Evolutionary conservation across 2,888 invertebrate genomes (phyloP).

Genomic region (Cantharis lateralis): DNA sequence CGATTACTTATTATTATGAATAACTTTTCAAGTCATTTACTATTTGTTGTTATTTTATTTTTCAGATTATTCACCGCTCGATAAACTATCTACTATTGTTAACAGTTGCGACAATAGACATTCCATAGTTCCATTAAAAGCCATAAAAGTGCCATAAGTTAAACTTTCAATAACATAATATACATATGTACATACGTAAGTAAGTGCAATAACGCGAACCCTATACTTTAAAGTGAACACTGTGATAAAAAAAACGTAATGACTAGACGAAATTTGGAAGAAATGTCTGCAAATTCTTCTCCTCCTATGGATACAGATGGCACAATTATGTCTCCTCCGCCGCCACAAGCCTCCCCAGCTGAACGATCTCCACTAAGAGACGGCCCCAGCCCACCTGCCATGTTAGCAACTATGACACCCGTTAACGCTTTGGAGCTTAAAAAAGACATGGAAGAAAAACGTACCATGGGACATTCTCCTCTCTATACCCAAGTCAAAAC

Average conservation of each 20-base stretch:
- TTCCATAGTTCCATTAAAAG: conserved; percentile 35
- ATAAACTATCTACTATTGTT: conserved; percentile 17
- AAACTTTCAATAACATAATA: conserved; percentile 23
- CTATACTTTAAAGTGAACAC: conserved; percentile 46
- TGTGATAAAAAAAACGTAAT: conserved; percentile 52
- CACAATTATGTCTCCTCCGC: conserved; percentile 56
- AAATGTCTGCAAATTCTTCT: conserved; percentile 48
- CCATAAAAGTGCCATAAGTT: conserved; percentile 42
- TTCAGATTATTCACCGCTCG: conserved; percentile 32
- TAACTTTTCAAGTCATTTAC: not conserved
- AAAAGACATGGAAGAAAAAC: conserved; percentile 68
- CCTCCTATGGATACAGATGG: conserved; percentile 45
- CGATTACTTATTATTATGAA: not conserved
- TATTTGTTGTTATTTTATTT: conserved; percentile 24
- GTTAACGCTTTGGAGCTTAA: conserved; percentile 79
- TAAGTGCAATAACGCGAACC: conserved; percentile 51
- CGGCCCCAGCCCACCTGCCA: conserved; percentile 71
- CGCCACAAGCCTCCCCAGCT: conserved; percentile 59
- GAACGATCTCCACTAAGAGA: conserved; percentile 57
- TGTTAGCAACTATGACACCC: conserved; percentile 86
- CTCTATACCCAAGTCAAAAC: conserved; percentile 64
- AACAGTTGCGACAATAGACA: conserved; percentile 19
- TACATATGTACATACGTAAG: conserved; percentile 41
- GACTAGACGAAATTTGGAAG: conserved; percentile 53
- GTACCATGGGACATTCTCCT: conserved; percentile 64